phyloP scores from a whole-genome alignment of 2,888 invertebrate species.

The Boloria euphrosyne region DNA sequence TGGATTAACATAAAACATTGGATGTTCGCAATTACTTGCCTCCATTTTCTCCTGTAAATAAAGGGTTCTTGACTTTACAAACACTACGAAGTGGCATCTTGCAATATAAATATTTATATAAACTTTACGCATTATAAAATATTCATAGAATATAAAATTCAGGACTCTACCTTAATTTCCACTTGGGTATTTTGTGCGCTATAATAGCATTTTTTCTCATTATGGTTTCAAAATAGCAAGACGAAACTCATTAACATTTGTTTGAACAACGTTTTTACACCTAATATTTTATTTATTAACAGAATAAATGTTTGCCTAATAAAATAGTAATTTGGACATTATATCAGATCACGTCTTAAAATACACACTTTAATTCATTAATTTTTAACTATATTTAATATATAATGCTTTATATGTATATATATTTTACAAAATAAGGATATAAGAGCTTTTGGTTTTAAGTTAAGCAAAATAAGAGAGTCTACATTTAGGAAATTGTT shows the following conservation, averaged over 20 bases:
- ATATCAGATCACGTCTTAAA: too few relatives aligned
- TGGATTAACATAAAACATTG: slow-evolving; percentile 36
- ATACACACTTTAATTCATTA: too few relatives aligned
- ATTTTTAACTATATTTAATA: too few relatives aligned
- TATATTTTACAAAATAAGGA: slow-evolving; percentile 8
- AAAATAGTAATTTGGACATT: too few relatives aligned
- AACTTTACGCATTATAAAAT: slow-evolving; percentile 22
- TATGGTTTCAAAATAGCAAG: too few relatives aligned
- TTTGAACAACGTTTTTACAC: too few relatives aligned
- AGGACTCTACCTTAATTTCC: not conserved
- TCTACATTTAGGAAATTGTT: slow-evolving; percentile 10
- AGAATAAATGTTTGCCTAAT: too few relatives aligned
- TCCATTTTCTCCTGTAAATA: slow-evolving; percentile 41
- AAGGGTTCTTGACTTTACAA: slow-evolving; percentile 40
- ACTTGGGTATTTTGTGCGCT: too few relatives aligned
- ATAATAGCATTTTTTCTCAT: too few relatives aligned
- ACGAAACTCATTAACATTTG: too few relatives aligned
- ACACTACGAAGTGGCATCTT: slow-evolving; percentile 35
- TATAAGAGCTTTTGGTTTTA: slow-evolving; percentile 6
- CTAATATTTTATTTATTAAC: too few relatives aligned
- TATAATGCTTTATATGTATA: not conserved
- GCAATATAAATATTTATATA: slow-evolving; percentile 39
- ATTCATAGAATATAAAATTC: slow-evolving; percentile 4
- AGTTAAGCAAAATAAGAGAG: slow-evolving; percentile 7
- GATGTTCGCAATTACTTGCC: slow-evolving; percentile 33